These are phyloP conservation scores for Acrocephalus scirpaceus DNA, from an alignment of 2,797 vertebrate genomes.

Conservation along the genomic window DNA sequence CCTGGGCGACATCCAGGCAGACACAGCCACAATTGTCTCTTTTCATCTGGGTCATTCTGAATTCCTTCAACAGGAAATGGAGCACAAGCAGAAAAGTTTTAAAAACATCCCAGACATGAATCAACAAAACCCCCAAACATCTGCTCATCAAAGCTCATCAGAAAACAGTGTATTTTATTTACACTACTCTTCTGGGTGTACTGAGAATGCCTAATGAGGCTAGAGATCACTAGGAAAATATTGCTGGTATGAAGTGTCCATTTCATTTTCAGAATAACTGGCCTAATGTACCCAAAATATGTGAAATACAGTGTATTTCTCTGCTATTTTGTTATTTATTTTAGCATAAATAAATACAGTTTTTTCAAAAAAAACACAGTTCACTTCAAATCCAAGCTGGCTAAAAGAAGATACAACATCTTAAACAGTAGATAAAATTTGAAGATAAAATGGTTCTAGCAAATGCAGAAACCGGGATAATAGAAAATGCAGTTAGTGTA, in stretches of 20 bases:
- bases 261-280: neutral
- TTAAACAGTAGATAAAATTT: no score
- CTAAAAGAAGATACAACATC: neutral
- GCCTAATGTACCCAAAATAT: neutral
- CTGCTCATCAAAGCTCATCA: constrained; percentile 77
- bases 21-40: constrained; percentile 76
- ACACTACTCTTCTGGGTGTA: constrained; percentile 58
- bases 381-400: neutral
- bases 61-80: constrained; percentile 79
- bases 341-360: neutral
- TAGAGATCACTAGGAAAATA: constrained; percentile 29
- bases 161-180: constrained; percentile 73
- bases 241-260: neutral
- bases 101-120: constrained; percentile 76
- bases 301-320: neutral
- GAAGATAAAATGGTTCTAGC: neutral
- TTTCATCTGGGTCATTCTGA: constrained; percentile 78
- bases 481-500: neutral
- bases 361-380: neutral
- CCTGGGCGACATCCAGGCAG: constrained; percentile 75
- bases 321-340: neutral
- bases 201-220: constrained; percentile 51
- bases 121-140: constrained; percentile 75
- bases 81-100: constrained; percentile 72
- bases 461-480: neutral